Percentiles rank a stretch among this genome's conserved stretches.
These are phyloP conservation scores for Dolichotis patagonum DNA, from an alignment of 2,113 vertebrate genomes.

Conservation along the genomic window DNA sequence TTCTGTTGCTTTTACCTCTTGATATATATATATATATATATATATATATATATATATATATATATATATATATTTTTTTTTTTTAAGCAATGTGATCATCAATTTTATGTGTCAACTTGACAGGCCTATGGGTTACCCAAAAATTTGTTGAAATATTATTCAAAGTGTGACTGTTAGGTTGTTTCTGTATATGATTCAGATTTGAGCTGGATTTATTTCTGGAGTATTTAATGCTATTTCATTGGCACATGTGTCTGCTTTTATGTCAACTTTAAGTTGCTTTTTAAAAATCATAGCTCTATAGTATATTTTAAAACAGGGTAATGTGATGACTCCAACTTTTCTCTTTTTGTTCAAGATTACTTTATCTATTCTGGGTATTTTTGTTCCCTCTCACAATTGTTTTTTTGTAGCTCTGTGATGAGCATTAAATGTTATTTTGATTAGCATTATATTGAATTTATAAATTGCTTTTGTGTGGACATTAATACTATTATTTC, in stretches of 20 bases:
- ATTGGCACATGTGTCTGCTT: not conserved
- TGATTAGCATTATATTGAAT: not conserved
- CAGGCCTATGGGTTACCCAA: not conserved
- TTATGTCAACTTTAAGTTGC: not conserved
- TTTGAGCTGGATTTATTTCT: not conserved
- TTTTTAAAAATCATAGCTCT: not conserved
- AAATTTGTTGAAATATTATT: not conserved
- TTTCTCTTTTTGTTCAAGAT: not conserved
- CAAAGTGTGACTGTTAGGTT: not conserved
- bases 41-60: too few relatives aligned
- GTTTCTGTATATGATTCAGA: slow-evolving; percentile 7
- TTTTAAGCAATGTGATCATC: not conserved
- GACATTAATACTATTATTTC: not conserved
- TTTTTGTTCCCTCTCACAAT: not conserved
- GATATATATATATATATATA: too few relatives aligned
- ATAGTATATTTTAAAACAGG: not conserved
- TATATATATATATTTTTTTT: too few relatives aligned
- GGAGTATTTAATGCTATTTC: not conserved
- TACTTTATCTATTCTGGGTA: not conserved
- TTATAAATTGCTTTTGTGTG: not conserved
- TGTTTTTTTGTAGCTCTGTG: not conserved
- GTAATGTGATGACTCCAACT: not conserved
- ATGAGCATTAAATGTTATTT: not conserved
- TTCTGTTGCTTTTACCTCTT: not conserved
- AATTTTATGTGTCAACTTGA: not conserved